Evolutionary conservation across 2,888 invertebrate genomes (phyloP).

Genomic region (Drosophila tanythrix): DNA sequence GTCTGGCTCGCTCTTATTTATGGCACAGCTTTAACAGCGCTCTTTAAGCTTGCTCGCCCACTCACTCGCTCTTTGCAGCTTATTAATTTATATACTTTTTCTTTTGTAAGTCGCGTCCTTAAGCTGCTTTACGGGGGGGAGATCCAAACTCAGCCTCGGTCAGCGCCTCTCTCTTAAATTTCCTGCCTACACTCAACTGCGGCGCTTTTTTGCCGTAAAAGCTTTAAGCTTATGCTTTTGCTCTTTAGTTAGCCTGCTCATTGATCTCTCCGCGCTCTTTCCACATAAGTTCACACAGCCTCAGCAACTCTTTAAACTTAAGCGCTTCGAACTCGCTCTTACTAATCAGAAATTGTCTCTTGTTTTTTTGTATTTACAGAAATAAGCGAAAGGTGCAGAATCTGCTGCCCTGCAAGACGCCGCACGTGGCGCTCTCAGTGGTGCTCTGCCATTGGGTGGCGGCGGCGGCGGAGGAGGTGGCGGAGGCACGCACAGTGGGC

Average conservation of each 20-base stretch:
- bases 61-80: neutral
- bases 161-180: neutral
- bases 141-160: neutral
- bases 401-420: slow-evolving; percentile 92
- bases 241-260: neutral
- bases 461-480: slow-evolving; percentile 83
- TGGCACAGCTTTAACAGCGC: slow-evolving; percentile 17
- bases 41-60: neutral
- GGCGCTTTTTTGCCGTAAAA: neutral
- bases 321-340: neutral
- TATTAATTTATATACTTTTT: slow-evolving; percentile 9
- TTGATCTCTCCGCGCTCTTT: neutral
- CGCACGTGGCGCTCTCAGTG: slow-evolving; percentile 85
- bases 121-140: neutral
- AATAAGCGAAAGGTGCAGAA: slow-evolving; percentile 95
- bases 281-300: neutral
- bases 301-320: neutral
- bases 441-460: slow-evolving; percentile 81
- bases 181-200: neutral
- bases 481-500: slow-evolving; percentile 86
- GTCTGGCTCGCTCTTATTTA: slow-evolving; percentile 6
- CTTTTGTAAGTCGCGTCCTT: neutral
- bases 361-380: slow-evolving; percentile 86
- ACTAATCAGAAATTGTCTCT: slow-evolving; percentile 27
- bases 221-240: slow-evolving; percentile 1